Evolutionary conservation across 2,797 vertebrate genomes (phyloP).

Genomic region (Galago senegalensis): DNA sequence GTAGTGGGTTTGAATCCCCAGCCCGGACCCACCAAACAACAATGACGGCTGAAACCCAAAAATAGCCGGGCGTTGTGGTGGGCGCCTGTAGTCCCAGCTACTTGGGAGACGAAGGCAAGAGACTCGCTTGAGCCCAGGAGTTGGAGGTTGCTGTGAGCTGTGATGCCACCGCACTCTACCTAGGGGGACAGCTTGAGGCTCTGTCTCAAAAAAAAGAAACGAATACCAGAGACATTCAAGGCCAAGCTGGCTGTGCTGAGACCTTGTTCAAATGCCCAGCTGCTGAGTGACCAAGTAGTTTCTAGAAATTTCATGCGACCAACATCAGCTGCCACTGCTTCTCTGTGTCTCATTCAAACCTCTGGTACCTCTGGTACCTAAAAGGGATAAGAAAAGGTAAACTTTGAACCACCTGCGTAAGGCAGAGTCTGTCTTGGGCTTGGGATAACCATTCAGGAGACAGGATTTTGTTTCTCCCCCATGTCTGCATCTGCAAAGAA

Average conservation of each 20-base stretch:
- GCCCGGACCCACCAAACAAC: too few species aligned
- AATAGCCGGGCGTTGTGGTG: too few species aligned
- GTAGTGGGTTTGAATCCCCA: too few species aligned
- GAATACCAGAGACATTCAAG: background rate
- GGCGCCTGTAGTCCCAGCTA: too few species aligned
- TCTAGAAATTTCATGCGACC: slow-evolving; percentile 21
- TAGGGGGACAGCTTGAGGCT: too few species aligned
- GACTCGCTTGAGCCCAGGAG: too few species aligned
- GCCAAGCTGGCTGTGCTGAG: slow-evolving; percentile 17
- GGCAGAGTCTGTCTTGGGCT: background rate
- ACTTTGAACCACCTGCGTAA: background rate
- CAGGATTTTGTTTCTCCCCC: background rate
- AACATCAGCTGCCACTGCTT: background rate
- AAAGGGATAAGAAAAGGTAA: background rate
- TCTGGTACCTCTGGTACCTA: background rate
- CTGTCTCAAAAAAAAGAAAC: too few species aligned
- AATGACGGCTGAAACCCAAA: too few species aligned
- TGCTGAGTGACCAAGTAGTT: background rate
- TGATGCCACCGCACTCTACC: too few species aligned
- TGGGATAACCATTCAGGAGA: slow-evolving; percentile 1
- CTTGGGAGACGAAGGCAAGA: too few species aligned
- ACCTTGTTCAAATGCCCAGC: background rate
- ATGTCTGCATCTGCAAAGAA: background rate
- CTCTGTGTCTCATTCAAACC: background rate
- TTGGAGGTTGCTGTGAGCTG: too few species aligned